These are phyloP conservation scores for Metellina segmentata DNA, from an alignment of 2,888 invertebrate species.

Conservation along the genomic window DNA sequence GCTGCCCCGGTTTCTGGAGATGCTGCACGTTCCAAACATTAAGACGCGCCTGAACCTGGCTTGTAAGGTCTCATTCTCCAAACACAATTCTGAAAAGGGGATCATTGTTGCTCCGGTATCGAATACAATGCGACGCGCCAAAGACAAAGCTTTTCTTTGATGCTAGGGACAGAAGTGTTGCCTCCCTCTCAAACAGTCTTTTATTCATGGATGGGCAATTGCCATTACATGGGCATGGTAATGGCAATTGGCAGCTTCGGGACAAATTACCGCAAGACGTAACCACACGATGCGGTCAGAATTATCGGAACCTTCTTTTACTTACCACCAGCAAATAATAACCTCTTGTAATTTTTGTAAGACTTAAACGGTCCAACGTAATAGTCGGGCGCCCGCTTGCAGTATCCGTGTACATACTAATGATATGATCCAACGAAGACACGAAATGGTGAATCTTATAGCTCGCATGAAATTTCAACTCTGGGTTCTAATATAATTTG, in stretches of 20 bases:
- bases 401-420: not conserved
- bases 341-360: not conserved
- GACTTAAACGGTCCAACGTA: not conserved
- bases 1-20: constrained; percentile 20
- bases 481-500: no score
- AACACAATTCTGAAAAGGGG: not conserved
- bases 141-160: not conserved
- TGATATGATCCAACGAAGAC: not conserved
- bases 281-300: not conserved
- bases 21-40: constrained; percentile 53
- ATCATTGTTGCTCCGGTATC: not conserved
- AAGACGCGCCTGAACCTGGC: constrained; percentile 6
- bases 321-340: not conserved
- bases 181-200: not conserved
- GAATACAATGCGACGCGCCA: not conserved
- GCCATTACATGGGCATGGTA: no score
- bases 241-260: not conserved
- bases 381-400: not conserved
- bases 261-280: not conserved
- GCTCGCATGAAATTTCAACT: no score
- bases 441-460: no score
- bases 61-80: not conserved
- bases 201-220: not conserved
- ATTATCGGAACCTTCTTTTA: not conserved
- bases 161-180: not conserved